Percentiles rank a stretch among this genome's conserved stretches.
phyloP scores from a whole-genome alignment of 2,797 vertebrate species.

The Leuciscus waleckii region DNA sequence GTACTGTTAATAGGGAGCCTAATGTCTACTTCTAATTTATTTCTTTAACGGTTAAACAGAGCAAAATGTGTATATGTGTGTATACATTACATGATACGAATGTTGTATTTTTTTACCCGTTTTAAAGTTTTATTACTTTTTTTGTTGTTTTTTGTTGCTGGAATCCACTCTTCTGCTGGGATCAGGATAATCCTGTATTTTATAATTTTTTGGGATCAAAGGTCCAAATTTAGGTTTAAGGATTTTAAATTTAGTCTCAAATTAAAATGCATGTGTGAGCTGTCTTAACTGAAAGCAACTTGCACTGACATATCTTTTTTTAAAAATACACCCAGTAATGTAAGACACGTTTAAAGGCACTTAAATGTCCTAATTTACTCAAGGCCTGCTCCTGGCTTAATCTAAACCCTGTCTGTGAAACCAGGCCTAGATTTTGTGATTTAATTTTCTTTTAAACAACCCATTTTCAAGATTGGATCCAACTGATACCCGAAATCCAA shows the following conservation, averaged over 20 bases:
- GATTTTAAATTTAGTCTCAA: not conserved
- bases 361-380: not conserved
- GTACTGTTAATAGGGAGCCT: too few species aligned
- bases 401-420: not conserved
- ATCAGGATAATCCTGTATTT: too few species aligned
- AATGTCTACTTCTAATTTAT: not conserved
- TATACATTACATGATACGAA: too few species aligned
- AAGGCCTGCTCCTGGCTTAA: not conserved
- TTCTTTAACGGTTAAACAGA: not conserved
- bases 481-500: not conserved
- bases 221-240: too few species aligned
- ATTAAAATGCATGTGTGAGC: not conserved
- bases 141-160: too few species aligned
- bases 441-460: not conserved
- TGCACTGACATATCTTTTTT: not conserved
- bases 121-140: too few species aligned
- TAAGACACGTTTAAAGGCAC: not conserved
- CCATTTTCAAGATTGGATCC: not conserved
- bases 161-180: too few species aligned
- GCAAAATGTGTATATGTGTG: not conserved
- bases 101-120: too few species aligned
- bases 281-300: not conserved
- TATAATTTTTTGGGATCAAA: too few species aligned
- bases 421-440: not conserved
- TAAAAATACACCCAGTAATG: not conserved